Conservation (phyloP, 53 echinoderm and acorn worm species). For the Hippasteria phrygiana region DNA sequence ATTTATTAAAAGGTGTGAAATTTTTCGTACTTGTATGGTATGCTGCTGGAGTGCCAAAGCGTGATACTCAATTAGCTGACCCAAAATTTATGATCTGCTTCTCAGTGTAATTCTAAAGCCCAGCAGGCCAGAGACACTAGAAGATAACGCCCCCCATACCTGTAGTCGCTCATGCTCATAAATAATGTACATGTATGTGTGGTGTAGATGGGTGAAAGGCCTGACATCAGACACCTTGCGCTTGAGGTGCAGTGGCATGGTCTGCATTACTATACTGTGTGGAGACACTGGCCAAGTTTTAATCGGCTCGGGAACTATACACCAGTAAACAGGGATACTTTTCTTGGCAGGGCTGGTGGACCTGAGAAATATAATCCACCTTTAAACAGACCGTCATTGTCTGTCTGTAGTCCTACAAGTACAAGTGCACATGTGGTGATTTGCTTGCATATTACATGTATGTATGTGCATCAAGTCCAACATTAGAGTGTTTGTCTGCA, state of each 20-base stretch:
- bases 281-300: background rate
- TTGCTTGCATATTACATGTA: too few species aligned
- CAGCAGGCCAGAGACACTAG: background rate
- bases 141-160: background rate
- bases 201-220: too few species aligned
- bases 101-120: background rate
- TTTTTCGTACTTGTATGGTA: too few species aligned
- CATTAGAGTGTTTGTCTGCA: background rate
- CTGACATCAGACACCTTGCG: slow-evolving; percentile 5
- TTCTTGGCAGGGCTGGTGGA: background rate
- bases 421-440: background rate
- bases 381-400: slow-evolving; percentile 40
- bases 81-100: background rate
- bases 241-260: slow-evolving; percentile 3
- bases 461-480: too few species aligned
- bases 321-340: background rate
- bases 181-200: background rate
- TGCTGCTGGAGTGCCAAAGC: background rate
- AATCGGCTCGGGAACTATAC: background rate
- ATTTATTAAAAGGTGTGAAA: too few species aligned
- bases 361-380: background rate
- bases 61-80: background rate
- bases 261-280: background rate
- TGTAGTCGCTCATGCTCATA: background rate
- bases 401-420: too few species aligned